Evolutionary conservation across 2,113 vertebrate genomes (phyloP), one percentile per base, ranked within the genome.

Genomic region (Thinocorus orbignyianus): DNA sequence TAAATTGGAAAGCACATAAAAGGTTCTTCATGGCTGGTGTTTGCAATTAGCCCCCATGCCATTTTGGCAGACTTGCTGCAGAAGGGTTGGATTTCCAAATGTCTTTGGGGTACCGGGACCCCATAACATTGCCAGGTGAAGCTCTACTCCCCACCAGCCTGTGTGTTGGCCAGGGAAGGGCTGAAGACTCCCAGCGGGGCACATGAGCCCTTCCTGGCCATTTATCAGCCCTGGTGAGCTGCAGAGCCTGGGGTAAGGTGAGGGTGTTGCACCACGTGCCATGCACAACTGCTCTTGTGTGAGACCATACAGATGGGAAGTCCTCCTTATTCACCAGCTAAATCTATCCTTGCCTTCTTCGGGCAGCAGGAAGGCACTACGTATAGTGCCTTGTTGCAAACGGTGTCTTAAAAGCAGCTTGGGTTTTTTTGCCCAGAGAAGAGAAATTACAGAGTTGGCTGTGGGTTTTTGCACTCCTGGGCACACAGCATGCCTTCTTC

Each of bases 11-110:
- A 52, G 12, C 9, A n/a, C 51, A 37, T 33, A 11, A 24, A 72
- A 23, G 4, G 10, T 39, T 81, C 81, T 84, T 55, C 30, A 23
- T 35, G n/a, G 25, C 20, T 62, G 26, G 31, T 22, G 33, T 69
- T 31, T 48, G 66, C 48, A 22, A 1, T 44, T 26, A 71, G 24
- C 8, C 17, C 35, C 26, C 12, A 2, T 19, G 37, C 4, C 26
- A 33, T 78, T 69, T 74, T 1, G 1, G 33, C 14, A 11, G 25
- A 13, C 0, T 7, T 0, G 2, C 25, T 0, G 0, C 35, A 37
- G 37, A 57, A 70, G 5, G 37, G 14, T 24, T 17, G 13, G 35
- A 46, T 89, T 81, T 89, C 52, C 51, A 41, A 35, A 37, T 9
- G 11, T 46, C 46, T 69, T 46, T 62, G n/a, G 23, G 26, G 22